Evolutionary conservation across 2,888 invertebrate genomes (phyloP).

Genomic region (Mylabris sibirica): DNA sequence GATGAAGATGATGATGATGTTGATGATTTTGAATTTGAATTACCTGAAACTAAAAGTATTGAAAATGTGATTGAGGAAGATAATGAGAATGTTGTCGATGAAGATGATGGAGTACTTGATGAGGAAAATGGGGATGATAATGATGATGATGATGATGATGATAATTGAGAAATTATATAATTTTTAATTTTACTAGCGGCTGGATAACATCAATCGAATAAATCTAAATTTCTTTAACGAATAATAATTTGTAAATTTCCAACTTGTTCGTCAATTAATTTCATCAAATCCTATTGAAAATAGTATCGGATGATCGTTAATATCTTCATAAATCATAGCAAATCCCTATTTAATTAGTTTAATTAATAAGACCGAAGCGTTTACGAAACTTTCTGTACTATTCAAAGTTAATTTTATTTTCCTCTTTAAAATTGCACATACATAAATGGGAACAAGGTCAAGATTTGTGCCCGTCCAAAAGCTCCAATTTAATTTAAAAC

Average conservation of each 20-base stretch:
- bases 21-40: not conserved
- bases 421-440: too few relatives aligned
- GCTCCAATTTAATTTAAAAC: too few relatives aligned
- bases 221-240: too few relatives aligned
- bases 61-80: not conserved
- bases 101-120: too few relatives aligned
- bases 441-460: too few relatives aligned
- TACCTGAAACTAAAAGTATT: not conserved
- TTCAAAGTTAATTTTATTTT: not conserved
- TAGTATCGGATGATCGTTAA: constrained; percentile 18
- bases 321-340: not conserved
- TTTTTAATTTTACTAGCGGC: too few relatives aligned
- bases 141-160: too few relatives aligned
- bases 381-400: not conserved
- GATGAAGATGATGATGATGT: not conserved
- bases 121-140: too few relatives aligned
- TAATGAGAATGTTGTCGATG: not conserved
- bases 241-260: too few relatives aligned
- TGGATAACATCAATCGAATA: too few relatives aligned
- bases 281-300: not conserved
- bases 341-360: constrained; percentile 11
- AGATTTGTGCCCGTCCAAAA: too few relatives aligned
- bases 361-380: constrained; percentile 7
- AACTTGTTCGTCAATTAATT: not conserved
- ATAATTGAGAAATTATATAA: too few relatives aligned